These are phyloP conservation scores for Eilema griseolum DNA, from an alignment of 2,888 invertebrate genomes.

Conservation along the genomic window DNA sequence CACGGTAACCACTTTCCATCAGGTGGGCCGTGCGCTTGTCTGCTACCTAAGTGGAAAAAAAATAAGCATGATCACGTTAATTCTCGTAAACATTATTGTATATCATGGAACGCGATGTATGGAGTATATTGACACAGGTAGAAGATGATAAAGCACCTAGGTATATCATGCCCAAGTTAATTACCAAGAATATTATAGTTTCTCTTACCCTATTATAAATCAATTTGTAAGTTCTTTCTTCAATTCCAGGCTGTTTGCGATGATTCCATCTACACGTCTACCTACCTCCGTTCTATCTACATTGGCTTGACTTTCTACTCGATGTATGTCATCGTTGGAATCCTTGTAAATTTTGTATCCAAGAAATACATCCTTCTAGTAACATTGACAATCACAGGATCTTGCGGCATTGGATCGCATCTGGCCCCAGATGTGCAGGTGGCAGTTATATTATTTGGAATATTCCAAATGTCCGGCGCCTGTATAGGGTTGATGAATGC, in stretches of 20 bases:
- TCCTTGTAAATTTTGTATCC: constrained; percentile 82
- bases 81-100: no score
- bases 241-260: constrained; percentile 75
- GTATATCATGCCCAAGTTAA: no score
- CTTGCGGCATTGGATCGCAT: constrained; percentile 87
- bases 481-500: constrained; percentile 87
- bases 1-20: no score
- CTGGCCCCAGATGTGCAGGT: constrained; percentile 79
- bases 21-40: no score
- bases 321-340: constrained; percentile 89
- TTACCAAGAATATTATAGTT: no score
- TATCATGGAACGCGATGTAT: no score
- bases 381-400: constrained; percentile 81
- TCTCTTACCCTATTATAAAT: no score
- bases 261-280: constrained; percentile 85
- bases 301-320: constrained; percentile 89
- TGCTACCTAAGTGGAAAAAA: no score
- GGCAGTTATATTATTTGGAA: constrained; percentile 86
- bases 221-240: no score
- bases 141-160: no score
- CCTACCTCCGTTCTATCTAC: constrained; percentile 89
- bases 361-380: constrained; percentile 86
- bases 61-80: no score
- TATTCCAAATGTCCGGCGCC: constrained; percentile 86
- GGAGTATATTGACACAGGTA: no score